Evolutionary conservation across 2,113 vertebrate species (phyloP).

Genomic region (Struthidea cinerea): DNA sequence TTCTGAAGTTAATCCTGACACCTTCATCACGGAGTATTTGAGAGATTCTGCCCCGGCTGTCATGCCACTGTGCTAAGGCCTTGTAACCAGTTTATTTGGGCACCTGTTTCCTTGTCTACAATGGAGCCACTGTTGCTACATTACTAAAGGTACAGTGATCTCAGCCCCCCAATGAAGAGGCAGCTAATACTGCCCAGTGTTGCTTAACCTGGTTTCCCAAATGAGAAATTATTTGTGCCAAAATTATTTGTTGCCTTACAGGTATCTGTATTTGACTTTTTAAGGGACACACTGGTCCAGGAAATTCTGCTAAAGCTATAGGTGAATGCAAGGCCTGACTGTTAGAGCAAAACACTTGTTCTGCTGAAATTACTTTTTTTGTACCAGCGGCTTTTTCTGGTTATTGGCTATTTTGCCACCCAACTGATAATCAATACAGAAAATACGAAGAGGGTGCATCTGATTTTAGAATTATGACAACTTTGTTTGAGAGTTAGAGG

Average conservation of each 20-base stretch:
- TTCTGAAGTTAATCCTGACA: neutral
- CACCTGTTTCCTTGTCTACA: neutral
- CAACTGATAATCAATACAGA: neutral
- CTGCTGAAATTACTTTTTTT: neutral
- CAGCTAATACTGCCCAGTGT: neutral
- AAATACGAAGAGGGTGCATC: neutral
- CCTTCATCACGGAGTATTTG: neutral
- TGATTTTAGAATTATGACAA: neutral
- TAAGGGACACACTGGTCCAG: neutral
- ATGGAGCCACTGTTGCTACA: rapidly evolving
- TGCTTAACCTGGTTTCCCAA: neutral
- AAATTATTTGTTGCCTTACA: neutral
- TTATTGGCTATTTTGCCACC: neutral
- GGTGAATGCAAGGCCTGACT: neutral
- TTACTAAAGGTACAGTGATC: neutral
- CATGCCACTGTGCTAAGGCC: neutral
- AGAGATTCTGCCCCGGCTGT: neutral
- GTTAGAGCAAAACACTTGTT: neutral
- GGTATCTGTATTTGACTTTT: neutral
- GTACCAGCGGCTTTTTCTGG: neutral
- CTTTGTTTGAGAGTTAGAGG: neutral
- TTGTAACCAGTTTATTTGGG: neutral
- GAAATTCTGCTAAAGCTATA: neutral
- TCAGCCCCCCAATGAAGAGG: neutral
- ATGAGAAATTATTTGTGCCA: neutral